Base-by-base conservation (phyloP, 2,888 invertebrate species). In the Nycteola revayana region DNA sequence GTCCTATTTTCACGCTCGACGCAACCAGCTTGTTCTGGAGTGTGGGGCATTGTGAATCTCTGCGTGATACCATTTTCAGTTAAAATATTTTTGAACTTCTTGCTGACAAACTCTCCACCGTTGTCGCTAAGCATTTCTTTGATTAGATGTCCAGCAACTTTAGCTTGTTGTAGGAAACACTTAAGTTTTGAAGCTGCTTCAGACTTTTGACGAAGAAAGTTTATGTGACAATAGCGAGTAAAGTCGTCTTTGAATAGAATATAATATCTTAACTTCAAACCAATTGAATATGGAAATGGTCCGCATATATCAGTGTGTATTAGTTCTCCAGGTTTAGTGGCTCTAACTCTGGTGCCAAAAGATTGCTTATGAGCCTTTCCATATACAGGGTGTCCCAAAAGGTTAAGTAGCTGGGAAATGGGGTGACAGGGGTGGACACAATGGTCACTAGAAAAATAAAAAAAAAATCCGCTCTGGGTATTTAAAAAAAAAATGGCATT, bases 231-330 rank as follows among this genome's bases (percentile, higher is more conserved):
- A n/a, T 17, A 27, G 2, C 2, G 6, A 11, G 27, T 8, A 5
- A 5, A 27, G 14, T 27, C 27, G 7, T 27, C 27, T n/a, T 27
- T 27, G 17, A 27, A 27, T 6, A 27, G 17, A n/a, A 27, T 17
- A 17, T 8, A 27, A 3, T 27, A 27, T n/a, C 17, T 7, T n/a
- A 14, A 14, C 2, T 27, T 27, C 3, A 6, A 18, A 2, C 1
- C 7, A 8, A 5, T 11, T 3, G 14, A n/a, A 10, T 11, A 10
- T 11, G 18, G 5, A 11, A 10, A 17, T n/a, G 9, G 23, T 9
- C 9, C 9, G 9, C 9, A 27, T 7, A 11, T 3, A 27, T 27
- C 14, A 17, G 17, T 8, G n/a, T 17, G 10, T 2, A 11, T 8
- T 7, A 7, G 10, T 8, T 29, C 9, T 6, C 18, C 9, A 20